phyloP scores from a whole-genome alignment of 2,888 invertebrate species.

The Callosobruchus maculatus region DNA sequence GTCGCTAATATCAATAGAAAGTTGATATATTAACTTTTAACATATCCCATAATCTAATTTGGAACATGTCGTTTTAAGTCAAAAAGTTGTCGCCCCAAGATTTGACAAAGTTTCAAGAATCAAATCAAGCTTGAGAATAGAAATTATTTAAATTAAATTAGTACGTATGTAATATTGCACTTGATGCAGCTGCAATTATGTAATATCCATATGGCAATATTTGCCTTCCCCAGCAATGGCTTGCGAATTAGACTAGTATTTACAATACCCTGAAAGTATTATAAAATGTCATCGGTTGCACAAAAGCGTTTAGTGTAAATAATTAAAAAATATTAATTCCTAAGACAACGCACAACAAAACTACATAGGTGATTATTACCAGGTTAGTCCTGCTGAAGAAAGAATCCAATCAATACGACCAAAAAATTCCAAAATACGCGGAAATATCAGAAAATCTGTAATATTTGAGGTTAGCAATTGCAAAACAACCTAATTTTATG shows the following conservation, averaged over 20 bases:
- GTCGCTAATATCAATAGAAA: too few species aligned
- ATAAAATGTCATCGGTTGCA: conserved; percentile 25
- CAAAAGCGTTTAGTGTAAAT: background rate
- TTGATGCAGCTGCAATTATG: background rate
- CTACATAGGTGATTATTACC: background rate
- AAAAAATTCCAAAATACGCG: too few species aligned
- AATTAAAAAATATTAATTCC: background rate
- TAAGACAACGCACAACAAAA: background rate
- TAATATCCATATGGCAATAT: conserved; percentile 6
- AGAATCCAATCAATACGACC: background rate
- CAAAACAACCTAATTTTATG: too few species aligned
- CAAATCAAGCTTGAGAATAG: too few species aligned
- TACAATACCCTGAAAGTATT: conserved; percentile 51
- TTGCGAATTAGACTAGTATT: conserved; percentile 51
- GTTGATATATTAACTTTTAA: too few species aligned
- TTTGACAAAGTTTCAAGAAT: too few species aligned
- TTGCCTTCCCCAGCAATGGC: conserved; percentile 45
- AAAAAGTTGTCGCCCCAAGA: too few species aligned
- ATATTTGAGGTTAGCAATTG: too few species aligned
- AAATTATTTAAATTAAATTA: background rate
- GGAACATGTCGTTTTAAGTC: too few species aligned
- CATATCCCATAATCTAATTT: too few species aligned
- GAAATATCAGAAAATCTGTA: too few species aligned
- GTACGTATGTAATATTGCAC: background rate
- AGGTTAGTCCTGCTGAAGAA: background rate